Conservation (phyloP, 2,113 vertebrate genomes). For the Trematomus loennbergii region DNA sequence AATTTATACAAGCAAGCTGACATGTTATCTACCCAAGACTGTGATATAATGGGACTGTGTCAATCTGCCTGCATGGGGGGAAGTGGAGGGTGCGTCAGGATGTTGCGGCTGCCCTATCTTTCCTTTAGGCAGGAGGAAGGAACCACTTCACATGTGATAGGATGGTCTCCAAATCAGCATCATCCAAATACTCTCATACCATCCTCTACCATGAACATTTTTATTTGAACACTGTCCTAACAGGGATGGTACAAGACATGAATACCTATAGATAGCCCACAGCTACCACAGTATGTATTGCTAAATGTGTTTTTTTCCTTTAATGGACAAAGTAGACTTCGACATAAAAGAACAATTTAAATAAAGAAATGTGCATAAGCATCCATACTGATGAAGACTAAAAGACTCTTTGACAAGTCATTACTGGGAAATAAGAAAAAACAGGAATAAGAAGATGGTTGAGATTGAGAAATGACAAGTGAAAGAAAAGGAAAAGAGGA, state of each 20-base stretch:
- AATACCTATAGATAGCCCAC: too few relatives aligned
- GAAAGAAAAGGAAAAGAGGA: background rate
- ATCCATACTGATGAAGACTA: too few relatives aligned
- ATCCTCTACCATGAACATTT: background rate
- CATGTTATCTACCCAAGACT: background rate
- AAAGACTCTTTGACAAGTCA: background rate
- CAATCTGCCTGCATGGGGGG: conserved; percentile 1
- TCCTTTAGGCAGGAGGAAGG: conserved; percentile 41
- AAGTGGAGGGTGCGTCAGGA: conserved; percentile 56
- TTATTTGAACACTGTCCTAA: background rate
- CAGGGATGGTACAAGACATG: background rate
- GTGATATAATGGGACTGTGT: background rate
- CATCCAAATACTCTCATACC: background rate
- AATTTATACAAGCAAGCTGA: background rate
- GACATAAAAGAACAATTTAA: too few relatives aligned
- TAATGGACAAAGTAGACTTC: background rate
- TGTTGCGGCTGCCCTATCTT: conserved; percentile 33
- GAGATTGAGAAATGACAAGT: background rate
- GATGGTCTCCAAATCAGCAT: too few relatives aligned
- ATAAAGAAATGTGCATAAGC: too few relatives aligned
- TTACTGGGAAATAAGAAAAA: conserved; percentile 24
- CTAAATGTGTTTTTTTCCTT: background rate
- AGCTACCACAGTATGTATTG: background rate
- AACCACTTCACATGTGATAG: conserved; percentile 60
- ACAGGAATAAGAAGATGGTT: background rate